Percentiles rank a stretch among this genome's conserved stretches.
phyloP scores from a whole-genome alignment of 2,113 vertebrate species.

The Nettapus auritus region DNA sequence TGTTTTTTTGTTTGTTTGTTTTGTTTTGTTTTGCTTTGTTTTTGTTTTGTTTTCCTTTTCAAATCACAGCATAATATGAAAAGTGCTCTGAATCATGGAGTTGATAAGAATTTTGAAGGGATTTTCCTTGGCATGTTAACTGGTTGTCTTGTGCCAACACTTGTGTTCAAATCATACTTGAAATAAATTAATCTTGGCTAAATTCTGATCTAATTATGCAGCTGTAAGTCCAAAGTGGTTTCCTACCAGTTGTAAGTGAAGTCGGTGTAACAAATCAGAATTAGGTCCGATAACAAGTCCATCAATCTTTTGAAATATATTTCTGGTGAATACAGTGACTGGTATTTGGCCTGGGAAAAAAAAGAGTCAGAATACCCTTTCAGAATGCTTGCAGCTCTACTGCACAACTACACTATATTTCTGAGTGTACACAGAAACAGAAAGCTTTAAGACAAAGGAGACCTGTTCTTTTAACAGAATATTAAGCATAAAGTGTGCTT shows the following conservation, averaged over 20 bases:
- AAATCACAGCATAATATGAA: not conserved
- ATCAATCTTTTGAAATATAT: not conserved
- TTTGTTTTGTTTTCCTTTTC: not conserved
- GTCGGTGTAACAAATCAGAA: not conserved
- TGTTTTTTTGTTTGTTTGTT: not conserved
- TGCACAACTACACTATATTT: not conserved
- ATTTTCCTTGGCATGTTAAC: not conserved
- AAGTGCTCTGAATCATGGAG: not conserved
- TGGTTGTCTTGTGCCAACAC: not conserved
- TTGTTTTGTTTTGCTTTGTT: not conserved
- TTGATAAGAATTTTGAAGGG: not conserved
- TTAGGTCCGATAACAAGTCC: not conserved
- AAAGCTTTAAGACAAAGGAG: not conserved
- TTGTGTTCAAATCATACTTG: not conserved
- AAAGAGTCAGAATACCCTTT: not conserved
- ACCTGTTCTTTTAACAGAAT: not conserved
- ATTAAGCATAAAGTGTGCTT: not conserved
- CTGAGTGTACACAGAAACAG: not conserved
- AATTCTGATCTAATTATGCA: not conserved
- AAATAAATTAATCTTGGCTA: not conserved
- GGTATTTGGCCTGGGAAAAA: not conserved
- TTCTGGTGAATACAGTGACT: not conserved
- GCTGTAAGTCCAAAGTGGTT: not conserved
- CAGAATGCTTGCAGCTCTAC: not conserved
- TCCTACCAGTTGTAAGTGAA: not conserved